Evolutionary conservation across 1,140 invertebrate genomes (phyloP), one percentile per base, ranked within the genome.

Genomic region (Orchestia grillus): DNA sequence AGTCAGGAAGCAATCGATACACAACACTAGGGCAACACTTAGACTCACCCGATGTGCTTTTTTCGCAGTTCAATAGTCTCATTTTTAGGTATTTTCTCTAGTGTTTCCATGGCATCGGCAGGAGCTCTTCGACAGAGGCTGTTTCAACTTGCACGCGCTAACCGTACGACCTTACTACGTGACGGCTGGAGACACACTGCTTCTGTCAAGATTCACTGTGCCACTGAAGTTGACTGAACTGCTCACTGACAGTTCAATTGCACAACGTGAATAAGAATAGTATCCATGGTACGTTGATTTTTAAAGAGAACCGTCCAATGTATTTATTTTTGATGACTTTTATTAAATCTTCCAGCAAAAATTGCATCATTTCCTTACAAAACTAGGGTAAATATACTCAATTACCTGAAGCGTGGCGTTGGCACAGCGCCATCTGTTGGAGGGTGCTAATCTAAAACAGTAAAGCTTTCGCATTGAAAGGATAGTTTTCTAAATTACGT

Each of bases 31-130:
- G 15, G 11, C 62, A 36, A 77, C 28, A 77, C 28, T 77, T 36
- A 28, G 88, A 45, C 92, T 94, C 41, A 94, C 92, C 92, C 92
- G 23, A 94, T 40, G 47, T 94, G 44, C 44, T 94, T 94, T 47
- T 94, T 44, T 45, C 92, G 92, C 44, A 94, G 44, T 44, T 94
- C 43, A 44, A 94, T 47, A 16, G 92, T 94, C 44, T 94, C 44
- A 40, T 94, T 19, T 44, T 94, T 94, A 94, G 92, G 44, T 45
- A 94, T 94, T 47, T 94, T 94, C 44, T 94, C 92, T 0, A 45
- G 36, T 3, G 41, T 94, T 36, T 44, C 92, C 92, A 94, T 94
- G 43, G 44, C 44, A 42, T 42, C 88, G 11, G 41, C 41, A 90
- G 42, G 36, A 90, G 42, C 43, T 4, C 41, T 44, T 90, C 41